These are phyloP conservation scores for Somateria mollissima DNA, from an alignment of 2,797 vertebrate genomes.

Conservation along the genomic window DNA sequence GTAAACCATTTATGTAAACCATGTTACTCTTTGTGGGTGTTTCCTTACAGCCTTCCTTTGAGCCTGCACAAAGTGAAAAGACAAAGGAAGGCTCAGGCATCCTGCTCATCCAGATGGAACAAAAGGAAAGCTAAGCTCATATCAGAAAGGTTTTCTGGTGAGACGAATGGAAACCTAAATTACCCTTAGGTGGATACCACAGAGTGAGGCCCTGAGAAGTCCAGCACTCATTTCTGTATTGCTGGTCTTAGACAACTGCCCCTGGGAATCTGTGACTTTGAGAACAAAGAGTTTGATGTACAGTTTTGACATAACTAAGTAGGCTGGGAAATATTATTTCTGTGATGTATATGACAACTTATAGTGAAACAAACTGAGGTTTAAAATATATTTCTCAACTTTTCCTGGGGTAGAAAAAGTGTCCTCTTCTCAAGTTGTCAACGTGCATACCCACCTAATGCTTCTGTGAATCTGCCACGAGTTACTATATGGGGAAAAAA, in stretches of 20 bases:
- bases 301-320: not conserved
- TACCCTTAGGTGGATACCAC: not conserved
- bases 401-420: not conserved
- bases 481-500: not conserved
- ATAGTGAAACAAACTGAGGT: not conserved
- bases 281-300: not conserved
- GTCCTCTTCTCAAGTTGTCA: not conserved
- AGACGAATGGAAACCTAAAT: not conserved
- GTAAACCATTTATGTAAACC: not conserved
- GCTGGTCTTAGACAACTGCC: not conserved
- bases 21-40: not conserved
- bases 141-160: not conserved
- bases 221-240: not conserved
- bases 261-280: not conserved
- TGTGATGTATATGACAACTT: not conserved
- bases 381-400: not conserved
- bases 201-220: not conserved
- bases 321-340: not conserved
- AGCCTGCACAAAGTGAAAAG: not conserved
- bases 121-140: not conserved
- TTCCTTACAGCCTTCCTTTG: not conserved
- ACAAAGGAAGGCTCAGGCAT: not conserved
- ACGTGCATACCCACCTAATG: not conserved
- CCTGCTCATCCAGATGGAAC: not conserved
- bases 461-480: not conserved